A percentile compares a stretch with the other conserved stretches of the same genome.
Conservation (phyloP, 2,888 invertebrate species). For the Drosophila ezoana region DNA sequence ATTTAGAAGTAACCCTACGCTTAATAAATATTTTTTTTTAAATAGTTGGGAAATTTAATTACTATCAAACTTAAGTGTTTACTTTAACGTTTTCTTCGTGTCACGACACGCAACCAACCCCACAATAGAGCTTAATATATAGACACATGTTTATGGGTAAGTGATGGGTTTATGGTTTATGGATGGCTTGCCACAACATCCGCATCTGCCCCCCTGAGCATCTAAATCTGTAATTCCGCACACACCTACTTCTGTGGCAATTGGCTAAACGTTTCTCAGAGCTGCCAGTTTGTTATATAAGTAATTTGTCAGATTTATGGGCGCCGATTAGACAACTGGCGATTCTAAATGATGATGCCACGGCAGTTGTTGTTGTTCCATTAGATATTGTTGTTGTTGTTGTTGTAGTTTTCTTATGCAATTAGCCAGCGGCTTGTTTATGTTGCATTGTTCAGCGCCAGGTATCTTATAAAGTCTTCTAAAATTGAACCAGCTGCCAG, state of each 20-base stretch:
- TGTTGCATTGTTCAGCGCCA: constrained; percentile 63
- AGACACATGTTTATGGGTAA: constrained; percentile 3
- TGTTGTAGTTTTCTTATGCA: constrained; percentile 56
- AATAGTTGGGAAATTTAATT: too few relatives aligned
- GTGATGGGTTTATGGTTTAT: constrained; percentile 15
- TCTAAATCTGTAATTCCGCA: constrained; percentile 55
- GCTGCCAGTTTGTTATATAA: constrained; percentile 54
- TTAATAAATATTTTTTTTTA: too few relatives aligned
- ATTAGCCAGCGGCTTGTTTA: constrained; percentile 71
- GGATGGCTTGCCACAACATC: constrained; percentile 65
- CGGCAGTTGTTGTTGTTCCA: constrained; percentile 17
- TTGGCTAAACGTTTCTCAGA: constrained; percentile 38
- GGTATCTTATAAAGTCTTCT: constrained; percentile 39
- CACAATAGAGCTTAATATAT: background rate
- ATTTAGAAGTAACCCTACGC: too few relatives aligned
- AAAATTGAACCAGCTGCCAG: constrained; percentile 25
- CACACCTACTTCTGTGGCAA: constrained; percentile 66
- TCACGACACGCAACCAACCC: background rate
- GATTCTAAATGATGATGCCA: constrained; percentile 64
- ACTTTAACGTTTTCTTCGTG: background rate
- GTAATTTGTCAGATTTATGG: constrained; percentile 75
- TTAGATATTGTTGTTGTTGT: background rate
- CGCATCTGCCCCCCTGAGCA: constrained; percentile 63
- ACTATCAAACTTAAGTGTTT: background rate
- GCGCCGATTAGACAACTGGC: constrained; percentile 62